Evolutionary conservation across 2,888 invertebrate species (phyloP).

Genomic region (Nesidiocoris tenuis): DNA sequence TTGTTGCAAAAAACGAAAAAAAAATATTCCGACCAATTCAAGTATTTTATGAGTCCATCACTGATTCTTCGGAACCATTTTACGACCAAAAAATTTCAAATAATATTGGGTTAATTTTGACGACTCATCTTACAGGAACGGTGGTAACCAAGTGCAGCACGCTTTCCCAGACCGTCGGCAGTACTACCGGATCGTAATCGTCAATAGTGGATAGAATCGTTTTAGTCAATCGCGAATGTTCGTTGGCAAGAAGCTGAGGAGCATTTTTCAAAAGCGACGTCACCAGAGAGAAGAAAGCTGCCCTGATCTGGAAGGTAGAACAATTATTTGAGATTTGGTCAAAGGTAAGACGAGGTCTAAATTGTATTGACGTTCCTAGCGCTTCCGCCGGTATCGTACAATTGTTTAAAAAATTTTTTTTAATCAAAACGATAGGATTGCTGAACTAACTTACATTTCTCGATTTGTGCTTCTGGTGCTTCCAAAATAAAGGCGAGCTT

Average conservation of each 20-base stretch:
- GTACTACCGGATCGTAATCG: conserved; percentile 67
- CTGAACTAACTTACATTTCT: conserved; percentile 57
- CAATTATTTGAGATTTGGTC: no score
- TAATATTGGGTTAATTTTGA: no score
- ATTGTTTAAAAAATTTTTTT: no score
- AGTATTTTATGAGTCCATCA: no score
- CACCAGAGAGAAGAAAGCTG: conserved; percentile 66
- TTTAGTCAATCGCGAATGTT: conserved; percentile 61
- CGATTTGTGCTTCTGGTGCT: conserved; percentile 62
- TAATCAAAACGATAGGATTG: no score
- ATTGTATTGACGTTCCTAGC: not conserved
- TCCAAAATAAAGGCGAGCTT: conserved; percentile 69
- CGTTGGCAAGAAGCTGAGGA: conserved; percentile 58
- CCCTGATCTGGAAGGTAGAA: conserved; percentile 50
- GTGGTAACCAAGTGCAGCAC: conserved; percentile 63
- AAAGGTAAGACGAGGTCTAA: no score
- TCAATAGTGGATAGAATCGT: conserved; percentile 66
- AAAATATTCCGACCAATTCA: no score
- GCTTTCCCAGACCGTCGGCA: conserved; percentile 73
- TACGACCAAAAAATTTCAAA: no score
- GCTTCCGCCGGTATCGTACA: not conserved
- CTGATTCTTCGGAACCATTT: no score
- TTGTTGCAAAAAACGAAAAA: no score
- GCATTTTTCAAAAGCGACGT: conserved; percentile 62
- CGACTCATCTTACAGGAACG: no score